Evolutionary conservation across 2,797 vertebrate genomes (phyloP).

Genomic region (Gymnopithys bicolor): DNA sequence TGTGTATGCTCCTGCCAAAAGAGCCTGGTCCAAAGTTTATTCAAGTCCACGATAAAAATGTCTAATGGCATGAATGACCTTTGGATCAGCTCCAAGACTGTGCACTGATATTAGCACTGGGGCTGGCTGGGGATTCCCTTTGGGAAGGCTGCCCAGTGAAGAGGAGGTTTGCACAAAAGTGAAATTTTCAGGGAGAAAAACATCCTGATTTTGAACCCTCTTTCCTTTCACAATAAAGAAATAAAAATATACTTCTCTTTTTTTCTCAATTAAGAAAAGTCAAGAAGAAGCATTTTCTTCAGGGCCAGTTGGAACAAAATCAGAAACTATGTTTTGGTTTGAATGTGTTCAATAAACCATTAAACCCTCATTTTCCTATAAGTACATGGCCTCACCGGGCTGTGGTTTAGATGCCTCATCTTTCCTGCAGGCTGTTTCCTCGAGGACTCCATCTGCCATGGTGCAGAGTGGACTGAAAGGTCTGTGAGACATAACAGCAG

Average conservation of each 20-base stretch:
- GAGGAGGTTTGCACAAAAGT: slow-evolving; percentile 43
- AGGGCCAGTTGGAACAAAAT: slow-evolving; percentile 24
- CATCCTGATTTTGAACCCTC: slow-evolving; percentile 29
- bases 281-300: slow-evolving; percentile 22
- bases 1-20: slow-evolving; percentile 51
- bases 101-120: slow-evolving; percentile 52
- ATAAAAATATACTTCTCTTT: neutral
- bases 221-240: slow-evolving; percentile 22
- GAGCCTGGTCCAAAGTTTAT: slow-evolving; percentile 58
- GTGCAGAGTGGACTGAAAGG: neutral
- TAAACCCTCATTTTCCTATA: slow-evolving; percentile 33
- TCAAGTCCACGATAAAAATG: slow-evolving; percentile 64
- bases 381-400: neutral
- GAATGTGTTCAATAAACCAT: slow-evolving; percentile 53
- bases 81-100: slow-evolving; percentile 53
- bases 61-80: slow-evolving; percentile 60
- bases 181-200: slow-evolving; percentile 56
- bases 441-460: neutral
- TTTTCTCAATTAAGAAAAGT: neutral
- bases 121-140: slow-evolving; percentile 64
- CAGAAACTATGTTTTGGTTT: slow-evolving; percentile 40
- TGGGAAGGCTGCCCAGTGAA: slow-evolving; percentile 60
- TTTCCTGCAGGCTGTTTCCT: neutral
- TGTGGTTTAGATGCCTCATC: slow-evolving; percentile 31
- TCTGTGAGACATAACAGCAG: neutral